phyloP scores from a whole-genome alignment of 2,113 vertebrate species.

The Cebidichthys violaceus region DNA sequence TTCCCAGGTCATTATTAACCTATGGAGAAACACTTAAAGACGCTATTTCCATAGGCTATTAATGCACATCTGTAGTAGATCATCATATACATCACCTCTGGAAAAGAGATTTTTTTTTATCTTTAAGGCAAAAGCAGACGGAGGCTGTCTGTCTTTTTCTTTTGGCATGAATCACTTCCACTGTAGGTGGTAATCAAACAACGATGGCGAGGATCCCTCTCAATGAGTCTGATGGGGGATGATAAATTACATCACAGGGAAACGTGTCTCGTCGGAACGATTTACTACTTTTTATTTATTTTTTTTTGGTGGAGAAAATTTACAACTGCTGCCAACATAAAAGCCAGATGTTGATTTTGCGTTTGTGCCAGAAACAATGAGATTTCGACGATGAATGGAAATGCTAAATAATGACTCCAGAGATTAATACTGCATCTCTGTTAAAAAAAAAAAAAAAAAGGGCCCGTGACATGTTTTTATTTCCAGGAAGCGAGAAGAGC shows the following conservation, averaged over 20 bases:
- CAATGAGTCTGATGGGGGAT: constrained; percentile 50
- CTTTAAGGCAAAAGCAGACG: background rate
- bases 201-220: constrained; percentile 4
- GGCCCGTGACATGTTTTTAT: constrained; percentile 21
- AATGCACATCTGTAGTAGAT: background rate
- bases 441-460: background rate
- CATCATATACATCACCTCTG: background rate
- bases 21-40: background rate
- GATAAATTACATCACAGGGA: constrained; percentile 46
- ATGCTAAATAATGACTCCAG: constrained; percentile 26
- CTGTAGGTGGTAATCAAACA: constrained; percentile 38
- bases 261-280: constrained; percentile 51
- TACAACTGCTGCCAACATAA: constrained; percentile 47
- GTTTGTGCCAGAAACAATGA: constrained; percentile 46
- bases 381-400: constrained; percentile 42
- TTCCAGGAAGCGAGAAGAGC: background rate
- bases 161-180: constrained; percentile 3
- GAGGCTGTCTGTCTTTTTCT: background rate
- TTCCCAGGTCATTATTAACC: background rate
- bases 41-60: background rate
- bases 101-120: background rate
- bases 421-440: constrained; percentile 31
- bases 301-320: constrained; percentile 39
- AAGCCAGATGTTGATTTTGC: constrained; percentile 64
- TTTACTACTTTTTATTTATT: constrained; percentile 46